Percentiles rank a stretch among this genome's conserved stretches.
These are phyloP conservation scores for Pristionchus exspectatus DNA, from an alignment of 2,888 invertebrate genomes.

Conservation along the genomic window DNA sequence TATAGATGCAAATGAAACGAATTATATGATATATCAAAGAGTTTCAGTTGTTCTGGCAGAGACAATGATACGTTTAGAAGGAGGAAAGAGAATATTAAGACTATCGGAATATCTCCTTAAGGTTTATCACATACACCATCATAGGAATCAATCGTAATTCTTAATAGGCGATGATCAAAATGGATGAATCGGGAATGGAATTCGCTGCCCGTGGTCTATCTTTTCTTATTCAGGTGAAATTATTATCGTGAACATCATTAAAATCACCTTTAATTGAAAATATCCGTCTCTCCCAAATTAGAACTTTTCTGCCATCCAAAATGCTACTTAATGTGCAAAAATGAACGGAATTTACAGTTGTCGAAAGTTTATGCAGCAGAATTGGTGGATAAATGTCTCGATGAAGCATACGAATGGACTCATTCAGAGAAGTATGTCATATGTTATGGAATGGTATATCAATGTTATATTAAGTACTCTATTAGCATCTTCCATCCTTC, in stretches of 20 bases:
- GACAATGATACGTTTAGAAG: conserved; percentile 57
- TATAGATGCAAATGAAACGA: background rate
- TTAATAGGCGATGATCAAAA: conserved; percentile 60
- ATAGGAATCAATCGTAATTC: conserved; percentile 80
- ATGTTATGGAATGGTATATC: conserved; percentile 84
- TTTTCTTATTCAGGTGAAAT: conserved; percentile 86
- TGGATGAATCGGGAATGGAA: conserved; percentile 88
- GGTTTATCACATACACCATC: conserved; percentile 43
- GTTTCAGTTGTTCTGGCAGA: conserved; percentile 66
- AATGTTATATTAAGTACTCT: conserved; percentile 86
- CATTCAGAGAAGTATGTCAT: conserved; percentile 74
- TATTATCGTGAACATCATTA: too few relatives aligned
- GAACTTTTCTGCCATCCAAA: background rate
- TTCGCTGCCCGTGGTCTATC: conserved; percentile 96
- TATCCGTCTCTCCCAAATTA: too few relatives aligned
- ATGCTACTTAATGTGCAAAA: background rate
- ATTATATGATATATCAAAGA: background rate
- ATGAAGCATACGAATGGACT: conserved; percentile 95
- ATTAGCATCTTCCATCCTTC: conserved; percentile 83
- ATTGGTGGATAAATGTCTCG: conserved; percentile 98
- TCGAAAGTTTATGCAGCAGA: conserved; percentile 93
- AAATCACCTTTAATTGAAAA: too few relatives aligned
- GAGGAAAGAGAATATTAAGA: conserved; percentile 58
- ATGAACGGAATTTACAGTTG: conserved; percentile 66
- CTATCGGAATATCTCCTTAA: conserved; percentile 66